Conservation (phyloP, 2,888 invertebrate genomes). For the Mythimna lalbum region DNA sequence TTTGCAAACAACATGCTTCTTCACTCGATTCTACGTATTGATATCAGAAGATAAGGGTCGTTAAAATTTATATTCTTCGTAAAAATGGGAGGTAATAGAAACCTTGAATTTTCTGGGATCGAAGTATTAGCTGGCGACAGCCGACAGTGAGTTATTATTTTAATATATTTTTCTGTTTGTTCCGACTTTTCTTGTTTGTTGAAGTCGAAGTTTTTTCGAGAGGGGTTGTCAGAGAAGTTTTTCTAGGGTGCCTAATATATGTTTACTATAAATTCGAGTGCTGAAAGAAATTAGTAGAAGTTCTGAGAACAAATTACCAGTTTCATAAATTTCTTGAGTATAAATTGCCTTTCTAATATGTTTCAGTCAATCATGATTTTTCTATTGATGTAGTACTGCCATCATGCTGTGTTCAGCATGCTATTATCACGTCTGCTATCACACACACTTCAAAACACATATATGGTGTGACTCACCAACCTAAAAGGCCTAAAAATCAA, state of each 20-base stretch:
- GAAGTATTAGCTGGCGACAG: constrained; percentile 62
- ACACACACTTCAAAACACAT: too few relatives aligned
- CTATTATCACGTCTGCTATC: too few relatives aligned
- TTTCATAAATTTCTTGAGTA: background rate
- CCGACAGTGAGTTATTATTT: constrained; percentile 71
- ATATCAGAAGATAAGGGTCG: constrained; percentile 74
- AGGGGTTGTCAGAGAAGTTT: constrained; percentile 7
- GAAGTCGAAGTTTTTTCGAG: constrained; percentile 18
- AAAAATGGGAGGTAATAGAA: constrained; percentile 71
- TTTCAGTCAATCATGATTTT: background rate
- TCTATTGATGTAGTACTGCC: too few relatives aligned
- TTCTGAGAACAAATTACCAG: background rate
- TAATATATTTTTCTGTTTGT: constrained; percentile 64
- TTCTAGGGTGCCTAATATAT: constrained; percentile 7
- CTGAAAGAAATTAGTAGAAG: background rate
- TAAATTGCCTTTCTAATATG: background rate
- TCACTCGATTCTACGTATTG: constrained; percentile 62
- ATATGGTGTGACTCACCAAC: too few relatives aligned
- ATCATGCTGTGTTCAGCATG: too few relatives aligned
- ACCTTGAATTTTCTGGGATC: constrained; percentile 50
- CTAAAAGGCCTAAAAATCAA: too few relatives aligned
- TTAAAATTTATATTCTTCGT: constrained; percentile 78
- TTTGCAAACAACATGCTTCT: constrained; percentile 50
- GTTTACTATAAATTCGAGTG: background rate
- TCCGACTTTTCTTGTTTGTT: constrained; percentile 30